These are phyloP conservation scores for Synanthedon vespiformis DNA, from an alignment of 2,888 invertebrate species.

Conservation along the genomic window DNA sequence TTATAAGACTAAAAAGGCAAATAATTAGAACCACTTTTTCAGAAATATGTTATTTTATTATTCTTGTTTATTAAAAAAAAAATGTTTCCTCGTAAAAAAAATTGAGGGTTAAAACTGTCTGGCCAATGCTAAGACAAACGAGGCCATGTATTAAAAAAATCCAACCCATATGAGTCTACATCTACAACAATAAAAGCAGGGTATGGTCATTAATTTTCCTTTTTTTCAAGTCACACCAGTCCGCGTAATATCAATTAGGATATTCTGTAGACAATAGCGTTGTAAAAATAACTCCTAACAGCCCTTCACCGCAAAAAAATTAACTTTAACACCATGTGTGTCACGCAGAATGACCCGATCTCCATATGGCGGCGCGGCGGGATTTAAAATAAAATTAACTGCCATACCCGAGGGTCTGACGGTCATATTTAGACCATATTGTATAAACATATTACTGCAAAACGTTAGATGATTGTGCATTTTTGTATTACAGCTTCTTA, in stretches of 20 bases:
- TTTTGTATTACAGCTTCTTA: not conserved
- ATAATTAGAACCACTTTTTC: no score
- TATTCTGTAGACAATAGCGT: conserved; percentile 1
- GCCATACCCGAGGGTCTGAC: conserved; percentile 11
- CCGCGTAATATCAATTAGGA: conserved; percentile 12
- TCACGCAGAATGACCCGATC: conserved; percentile 28
- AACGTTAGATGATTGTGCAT: not conserved
- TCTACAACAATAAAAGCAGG: no score
- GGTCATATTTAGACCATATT: conserved; percentile 21
- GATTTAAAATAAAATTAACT: conserved; percentile 8
- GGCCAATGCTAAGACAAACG: no score
- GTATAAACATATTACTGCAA: conserved; percentile 25
- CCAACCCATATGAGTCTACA: no score
- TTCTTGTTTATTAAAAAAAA: no score
- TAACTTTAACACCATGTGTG: conserved; percentile 31
- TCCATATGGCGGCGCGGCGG: conserved; percentile 22
- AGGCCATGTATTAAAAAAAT: no score
- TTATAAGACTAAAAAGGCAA: no score
- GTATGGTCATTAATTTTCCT: no score
- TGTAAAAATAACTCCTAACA: not conserved
- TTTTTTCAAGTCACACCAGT: no score
- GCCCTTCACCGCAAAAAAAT: conserved; percentile 6
- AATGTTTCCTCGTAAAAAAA: no score
- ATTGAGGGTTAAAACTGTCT: no score
- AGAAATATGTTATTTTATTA: no score